These are phyloP conservation scores for Myotis vivesi DNA, from an alignment of 2,797 vertebrate species.

Conservation along the genomic window DNA sequence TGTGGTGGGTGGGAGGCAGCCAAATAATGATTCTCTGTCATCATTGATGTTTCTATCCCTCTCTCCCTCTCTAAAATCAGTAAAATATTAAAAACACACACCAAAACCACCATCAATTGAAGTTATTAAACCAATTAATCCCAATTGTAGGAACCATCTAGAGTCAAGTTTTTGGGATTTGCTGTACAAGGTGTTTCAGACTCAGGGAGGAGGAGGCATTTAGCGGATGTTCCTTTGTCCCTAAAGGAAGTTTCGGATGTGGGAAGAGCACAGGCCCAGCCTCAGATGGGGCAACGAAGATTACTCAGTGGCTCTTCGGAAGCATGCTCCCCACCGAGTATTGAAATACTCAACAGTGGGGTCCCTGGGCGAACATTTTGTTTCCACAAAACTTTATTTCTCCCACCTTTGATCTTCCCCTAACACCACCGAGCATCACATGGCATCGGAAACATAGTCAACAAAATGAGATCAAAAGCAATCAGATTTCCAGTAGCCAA, in stretches of 20 bases:
- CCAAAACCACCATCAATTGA: background rate
- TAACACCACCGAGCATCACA: background rate
- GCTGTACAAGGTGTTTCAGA: slow-evolving; percentile 51
- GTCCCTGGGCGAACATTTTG: slow-evolving; percentile 76
- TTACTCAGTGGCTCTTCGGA: slow-evolving; percentile 40
- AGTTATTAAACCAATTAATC: slow-evolving; percentile 67
- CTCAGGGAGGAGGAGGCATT: background rate
- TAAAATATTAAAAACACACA: slow-evolving; percentile 2
- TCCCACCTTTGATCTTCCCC: slow-evolving; percentile 65
- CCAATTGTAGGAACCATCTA: background rate
- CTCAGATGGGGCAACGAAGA: slow-evolving; percentile 57
- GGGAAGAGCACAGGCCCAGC: slow-evolving; percentile 28
- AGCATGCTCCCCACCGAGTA: slow-evolving; percentile 53
- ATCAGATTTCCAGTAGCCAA: slow-evolving; percentile 52
- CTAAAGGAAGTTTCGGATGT: slow-evolving; percentile 27
- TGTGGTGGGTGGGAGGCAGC: background rate
- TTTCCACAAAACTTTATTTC: slow-evolving; percentile 73
- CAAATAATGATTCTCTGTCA: background rate
- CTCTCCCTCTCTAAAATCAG: background rate
- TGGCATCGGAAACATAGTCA: slow-evolving; percentile 66
- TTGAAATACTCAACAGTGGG: slow-evolving; percentile 71
- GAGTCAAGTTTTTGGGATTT: slow-evolving; percentile 21
- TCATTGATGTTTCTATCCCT: background rate
- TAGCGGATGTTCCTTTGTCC: slow-evolving; percentile 25
- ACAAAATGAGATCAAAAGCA: slow-evolving; percentile 63